Base-by-base conservation (phyloP, 2,113 vertebrate genomes). In the Tricholaema leucomelas region DNA sequence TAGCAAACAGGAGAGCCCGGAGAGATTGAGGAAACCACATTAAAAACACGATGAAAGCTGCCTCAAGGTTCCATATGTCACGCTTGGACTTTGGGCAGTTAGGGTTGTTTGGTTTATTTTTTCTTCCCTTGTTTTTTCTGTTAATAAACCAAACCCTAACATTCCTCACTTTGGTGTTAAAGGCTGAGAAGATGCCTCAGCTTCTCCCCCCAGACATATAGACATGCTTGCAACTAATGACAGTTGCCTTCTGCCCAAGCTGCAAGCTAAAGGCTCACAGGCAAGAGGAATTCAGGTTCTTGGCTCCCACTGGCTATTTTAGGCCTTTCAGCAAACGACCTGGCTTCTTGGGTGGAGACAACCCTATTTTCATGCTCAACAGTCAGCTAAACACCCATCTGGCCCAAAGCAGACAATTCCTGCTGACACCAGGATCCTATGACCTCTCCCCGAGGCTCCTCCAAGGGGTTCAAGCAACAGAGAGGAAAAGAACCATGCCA, bases 61-160 rank as follows among this genome's bases (percentile, higher is more conserved):
- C 95, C 73, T 84, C 28, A 12, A 94, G 92, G 90, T 92, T 91
- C 91, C 91, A 96, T 94, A 81, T 67, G 85, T 95, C 88, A 95
- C 85, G 93, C 92, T 79, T 9, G 38, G 60, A 75, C 74, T 91
- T 70, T 78, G 73, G 59, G 81, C 74, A 17, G 70, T 77, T 56
- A 11, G 13, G 15, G 3, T 1, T 19, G 61, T 85, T 46, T 80
- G 65, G 17, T 70, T 88, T 54, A n/a, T 81, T 73, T 88, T 93
- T 92, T 82, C 81, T 95, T 95, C 67, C 67, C 65, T 59, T 44
- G 16, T 89, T 88, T 70, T 65, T 94, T 88, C 66, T 14, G 23
- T 63, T 56, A 92, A 86, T 92, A 86, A 92, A 79, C 52, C 78
- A 33, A 88, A 88, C 60, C 48, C 46, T 31, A 40, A n/a, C 80